phyloP scores from a whole-genome alignment of 2,888 invertebrate species.

The Torymus tubicola region DNA sequence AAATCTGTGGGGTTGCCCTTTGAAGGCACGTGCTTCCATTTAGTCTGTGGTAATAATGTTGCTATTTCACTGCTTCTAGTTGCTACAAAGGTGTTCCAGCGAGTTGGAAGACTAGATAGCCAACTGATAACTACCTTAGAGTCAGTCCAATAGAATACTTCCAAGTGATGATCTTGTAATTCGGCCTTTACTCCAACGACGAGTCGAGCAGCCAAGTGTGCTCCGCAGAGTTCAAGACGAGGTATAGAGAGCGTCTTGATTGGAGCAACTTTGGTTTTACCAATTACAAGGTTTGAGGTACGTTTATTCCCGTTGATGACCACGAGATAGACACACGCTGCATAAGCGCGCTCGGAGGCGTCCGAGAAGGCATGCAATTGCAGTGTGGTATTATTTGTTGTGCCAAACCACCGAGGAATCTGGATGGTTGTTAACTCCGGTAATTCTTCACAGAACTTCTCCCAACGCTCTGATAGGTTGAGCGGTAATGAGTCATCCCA shows the following conservation, averaged over 20 bases:
- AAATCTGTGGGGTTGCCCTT: background rate
- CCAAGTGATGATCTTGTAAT: background rate
- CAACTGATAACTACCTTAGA: background rate
- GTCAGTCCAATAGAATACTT: background rate
- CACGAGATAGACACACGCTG: conserved; percentile 1
- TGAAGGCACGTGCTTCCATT: background rate
- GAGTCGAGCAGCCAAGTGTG: background rate
- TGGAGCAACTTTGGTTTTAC: background rate
- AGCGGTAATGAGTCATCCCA: background rate
- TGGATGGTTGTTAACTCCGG: background rate
- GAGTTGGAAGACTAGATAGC: background rate
- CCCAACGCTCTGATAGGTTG: background rate
- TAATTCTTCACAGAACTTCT: background rate
- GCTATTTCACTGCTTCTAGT: background rate
- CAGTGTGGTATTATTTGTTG: background rate
- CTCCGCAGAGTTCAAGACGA: background rate
- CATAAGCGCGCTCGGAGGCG: conserved; percentile 2
- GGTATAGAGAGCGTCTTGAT: background rate
- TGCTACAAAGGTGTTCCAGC: background rate
- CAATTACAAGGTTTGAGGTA: background rate
- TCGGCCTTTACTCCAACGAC: background rate
- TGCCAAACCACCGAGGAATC: conserved; percentile 5
- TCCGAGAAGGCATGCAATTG: background rate
- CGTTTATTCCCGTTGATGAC: background rate
- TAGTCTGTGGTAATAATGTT: background rate